Base-by-base conservation (phyloP, 2,113 vertebrate genomes). In the Peromyscus leucopus region DNA sequence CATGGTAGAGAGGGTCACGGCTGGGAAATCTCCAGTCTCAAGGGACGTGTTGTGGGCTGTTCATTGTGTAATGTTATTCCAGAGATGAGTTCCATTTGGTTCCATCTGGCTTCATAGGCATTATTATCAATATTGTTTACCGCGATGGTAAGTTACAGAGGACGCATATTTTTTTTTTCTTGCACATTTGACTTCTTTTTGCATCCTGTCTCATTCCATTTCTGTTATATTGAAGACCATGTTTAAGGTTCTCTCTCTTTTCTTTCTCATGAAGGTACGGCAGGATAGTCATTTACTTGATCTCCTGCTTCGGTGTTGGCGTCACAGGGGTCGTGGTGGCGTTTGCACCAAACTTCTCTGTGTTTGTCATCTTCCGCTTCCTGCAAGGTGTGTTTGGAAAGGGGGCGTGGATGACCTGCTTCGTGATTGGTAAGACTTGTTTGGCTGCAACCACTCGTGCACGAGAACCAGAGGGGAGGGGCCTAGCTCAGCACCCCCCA, bases 371-470 rank as follows among this genome's bases (percentile, higher is more conserved):
- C 85, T 99, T 99, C 98, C 99, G 99, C 88, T 98, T 99, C 76
- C 98, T 99, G 1, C 99, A 99, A 96, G 99, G 99, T 10, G 98
- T 99, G 9, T 99, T 99, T 83, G 98, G 99, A 96, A 99, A 99
- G 94, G 99, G 99, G 90, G 99, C 99, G 0, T 99, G 99, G 99
- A 99, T 99, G 98, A 99, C 98, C 0, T 99, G 99, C 98, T 99
- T 99, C 0, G 99, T 99, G 89, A 99, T 99, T 16, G 99, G 99
- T 99, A 98, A 99, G 99, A 91, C 28, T 13, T 89, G 4, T 2
- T 19, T 26, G 12, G 11, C 33, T 57, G 19, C 33, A 1, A 19
- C 78, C 42, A 92, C 22, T 48, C 59, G 22, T 51, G 13, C 42
- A 31, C 46, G 93, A 65, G 75, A 39, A 42, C 36, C 24, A 15